Evolutionary conservation across 2,888 invertebrate genomes (phyloP).

Genomic region (Nymphalis urticae): DNA sequence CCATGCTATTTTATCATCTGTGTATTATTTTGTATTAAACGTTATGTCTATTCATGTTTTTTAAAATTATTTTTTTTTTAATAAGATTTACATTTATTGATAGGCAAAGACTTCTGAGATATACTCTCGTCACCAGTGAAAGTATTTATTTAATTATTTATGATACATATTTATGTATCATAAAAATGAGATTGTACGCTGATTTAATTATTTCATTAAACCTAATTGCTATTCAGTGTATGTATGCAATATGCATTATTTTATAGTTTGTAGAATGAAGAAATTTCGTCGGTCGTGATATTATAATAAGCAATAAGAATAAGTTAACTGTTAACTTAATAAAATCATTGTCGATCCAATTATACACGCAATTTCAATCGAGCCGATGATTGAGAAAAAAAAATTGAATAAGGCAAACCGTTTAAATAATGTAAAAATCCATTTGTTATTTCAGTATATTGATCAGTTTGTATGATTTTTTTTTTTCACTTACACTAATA

Average conservation of each 20-base stretch:
- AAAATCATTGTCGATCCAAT: not conserved
- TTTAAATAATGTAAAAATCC: too few relatives aligned
- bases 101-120: not conserved
- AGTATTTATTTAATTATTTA: not conserved
- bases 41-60: too few relatives aligned
- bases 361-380: too few relatives aligned
- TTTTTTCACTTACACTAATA: too few relatives aligned
- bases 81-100: not conserved
- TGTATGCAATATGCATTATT: conserved; percentile 28
- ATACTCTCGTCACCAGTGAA: too few relatives aligned
- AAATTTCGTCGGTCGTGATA: conserved; percentile 26
- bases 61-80: too few relatives aligned
- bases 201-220: conserved; percentile 27
- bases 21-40: too few relatives aligned
- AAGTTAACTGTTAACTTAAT: not conserved
- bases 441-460: too few relatives aligned
- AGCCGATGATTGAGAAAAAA: too few relatives aligned
- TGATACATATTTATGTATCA: not conserved
- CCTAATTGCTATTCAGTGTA: conserved; percentile 51
- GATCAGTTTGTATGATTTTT: too few relatives aligned
- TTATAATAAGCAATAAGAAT: not conserved
- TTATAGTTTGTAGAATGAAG: conserved; percentile 28
- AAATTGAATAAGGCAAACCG: too few relatives aligned
- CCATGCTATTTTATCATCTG: too few relatives aligned
- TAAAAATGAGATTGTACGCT: not conserved